phyloP scores from a whole-genome alignment of 1,140 invertebrate genomes.

The Argopecten irradians region DNA sequence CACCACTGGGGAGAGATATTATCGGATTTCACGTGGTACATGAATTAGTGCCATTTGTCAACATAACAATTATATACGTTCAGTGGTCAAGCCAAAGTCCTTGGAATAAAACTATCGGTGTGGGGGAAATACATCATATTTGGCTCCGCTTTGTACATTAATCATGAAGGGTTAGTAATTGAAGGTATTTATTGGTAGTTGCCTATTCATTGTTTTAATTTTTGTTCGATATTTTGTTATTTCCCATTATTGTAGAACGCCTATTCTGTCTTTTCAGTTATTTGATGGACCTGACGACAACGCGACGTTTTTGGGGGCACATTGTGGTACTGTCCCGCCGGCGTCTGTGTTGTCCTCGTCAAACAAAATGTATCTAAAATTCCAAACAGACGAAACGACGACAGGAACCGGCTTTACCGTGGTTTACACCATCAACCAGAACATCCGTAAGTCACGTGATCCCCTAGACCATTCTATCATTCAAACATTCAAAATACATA shows the following conservation, averaged over 20 bases:
- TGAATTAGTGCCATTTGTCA: no score
- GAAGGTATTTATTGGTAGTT: no score
- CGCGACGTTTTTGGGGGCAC: conserved; percentile 51
- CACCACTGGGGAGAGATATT: no score
- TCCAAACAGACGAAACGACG: conserved; percentile 56
- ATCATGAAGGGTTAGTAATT: no score
- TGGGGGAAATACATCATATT: no score
- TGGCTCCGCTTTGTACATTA: no score
- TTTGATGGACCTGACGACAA: conserved; percentile 51
- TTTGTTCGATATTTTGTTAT: not conserved
- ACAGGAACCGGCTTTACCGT: conserved; percentile 57
- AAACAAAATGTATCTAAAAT: conserved; percentile 53
- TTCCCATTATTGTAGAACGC: not conserved
- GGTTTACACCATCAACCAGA: conserved; percentile 57
- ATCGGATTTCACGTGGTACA: no score
- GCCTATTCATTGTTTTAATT: not conserved
- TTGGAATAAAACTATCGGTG: no score
- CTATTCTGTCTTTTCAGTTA: conserved; percentile 35
- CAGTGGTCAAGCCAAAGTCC: no score
- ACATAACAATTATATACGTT: no score
- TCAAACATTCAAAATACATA: not conserved
- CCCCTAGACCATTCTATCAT: not conserved
- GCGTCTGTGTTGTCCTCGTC: conserved; percentile 53
- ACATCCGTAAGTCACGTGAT: conserved; percentile 43
- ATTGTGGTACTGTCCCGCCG: conserved; percentile 52